These are phyloP conservation scores for Caenorhabditis macrosperma DNA, from an alignment of 2,888 invertebrate species.

Conservation along the genomic window DNA sequence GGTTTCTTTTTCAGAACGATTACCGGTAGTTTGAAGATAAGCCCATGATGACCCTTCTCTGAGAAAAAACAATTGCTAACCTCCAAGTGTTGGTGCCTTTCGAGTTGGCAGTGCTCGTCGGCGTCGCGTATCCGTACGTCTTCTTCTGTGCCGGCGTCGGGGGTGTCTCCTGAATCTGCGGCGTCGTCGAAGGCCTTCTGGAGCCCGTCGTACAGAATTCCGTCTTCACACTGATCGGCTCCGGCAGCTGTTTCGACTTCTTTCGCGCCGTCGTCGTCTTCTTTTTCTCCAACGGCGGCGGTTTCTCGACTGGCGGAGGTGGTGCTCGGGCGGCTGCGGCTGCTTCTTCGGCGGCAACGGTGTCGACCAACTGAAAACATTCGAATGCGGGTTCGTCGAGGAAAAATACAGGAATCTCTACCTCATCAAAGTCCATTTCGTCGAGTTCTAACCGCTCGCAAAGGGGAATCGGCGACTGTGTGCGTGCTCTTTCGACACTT, in stretches of 20 bases:
- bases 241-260: conserved; percentile 45
- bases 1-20: neutral
- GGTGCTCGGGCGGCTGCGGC: conserved; percentile 28
- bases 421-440: conserved; percentile 54
- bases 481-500: conserved; percentile 58
- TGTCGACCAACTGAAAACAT: conserved; percentile 35
- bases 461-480: conserved; percentile 61
- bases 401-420: conserved; percentile 1
- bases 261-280: conserved; percentile 23
- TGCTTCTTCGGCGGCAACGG: conserved; percentile 33
- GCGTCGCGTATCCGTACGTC: conserved; percentile 49
- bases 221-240: conserved; percentile 56
- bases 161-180: conserved; percentile 67
- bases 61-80: conserved; percentile 13
- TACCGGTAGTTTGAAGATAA: conserved; percentile 13
- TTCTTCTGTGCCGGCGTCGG: conserved; percentile 63
- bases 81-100: conserved; percentile 51
- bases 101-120: conserved; percentile 1
- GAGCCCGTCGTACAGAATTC: conserved; percentile 54
- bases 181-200: conserved; percentile 44
- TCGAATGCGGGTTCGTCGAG: too few relatives aligned
- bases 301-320: conserved; percentile 15
- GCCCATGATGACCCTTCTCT: neutral
- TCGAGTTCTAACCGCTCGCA: conserved; percentile 55
- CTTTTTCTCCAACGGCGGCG: conserved; percentile 20